Percentiles rank a stretch among this genome's conserved stretches.
Conservation (phyloP, 2,113 vertebrate genomes). For the Aptenodytes patagonicus region DNA sequence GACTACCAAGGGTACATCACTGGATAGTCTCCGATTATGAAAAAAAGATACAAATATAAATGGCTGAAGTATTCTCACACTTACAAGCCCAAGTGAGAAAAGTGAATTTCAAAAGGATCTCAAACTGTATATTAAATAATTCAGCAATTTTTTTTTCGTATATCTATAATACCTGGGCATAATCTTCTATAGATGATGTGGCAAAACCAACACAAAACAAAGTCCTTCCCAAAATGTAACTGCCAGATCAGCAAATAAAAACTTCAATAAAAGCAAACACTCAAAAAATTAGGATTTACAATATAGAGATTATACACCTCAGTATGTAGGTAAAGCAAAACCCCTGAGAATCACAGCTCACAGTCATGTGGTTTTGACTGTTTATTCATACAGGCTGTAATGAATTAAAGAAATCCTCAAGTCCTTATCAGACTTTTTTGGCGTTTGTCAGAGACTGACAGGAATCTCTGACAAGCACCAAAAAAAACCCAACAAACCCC, state of each 20-base stretch:
- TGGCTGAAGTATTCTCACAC: not conserved
- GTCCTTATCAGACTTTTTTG: not conserved
- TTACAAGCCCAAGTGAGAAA: not conserved
- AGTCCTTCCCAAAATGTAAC: not conserved
- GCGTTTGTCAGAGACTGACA: not conserved
- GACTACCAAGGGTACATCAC: not conserved
- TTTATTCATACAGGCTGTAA: not conserved
- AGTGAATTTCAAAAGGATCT: not conserved
- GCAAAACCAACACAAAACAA: not conserved
- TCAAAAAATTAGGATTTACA: not conserved
- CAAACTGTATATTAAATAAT: not conserved
- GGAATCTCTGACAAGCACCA: not conserved
- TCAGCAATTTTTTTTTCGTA: not conserved
- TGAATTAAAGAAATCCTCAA: not conserved
- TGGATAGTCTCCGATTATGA: not conserved
- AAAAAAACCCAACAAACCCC: not conserved
- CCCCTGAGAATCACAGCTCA: not conserved
- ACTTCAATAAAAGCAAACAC: not conserved
- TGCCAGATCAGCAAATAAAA: not conserved
- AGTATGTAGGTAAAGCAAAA: accelerated
- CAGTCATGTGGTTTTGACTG: not conserved
- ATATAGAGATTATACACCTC: not conserved
- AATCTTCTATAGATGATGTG: not conserved
- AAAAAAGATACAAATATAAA: not conserved
- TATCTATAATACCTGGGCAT: not conserved